Conservation (phyloP, 2,888 invertebrate genomes). For the Ernsta delagoae region DNA sequence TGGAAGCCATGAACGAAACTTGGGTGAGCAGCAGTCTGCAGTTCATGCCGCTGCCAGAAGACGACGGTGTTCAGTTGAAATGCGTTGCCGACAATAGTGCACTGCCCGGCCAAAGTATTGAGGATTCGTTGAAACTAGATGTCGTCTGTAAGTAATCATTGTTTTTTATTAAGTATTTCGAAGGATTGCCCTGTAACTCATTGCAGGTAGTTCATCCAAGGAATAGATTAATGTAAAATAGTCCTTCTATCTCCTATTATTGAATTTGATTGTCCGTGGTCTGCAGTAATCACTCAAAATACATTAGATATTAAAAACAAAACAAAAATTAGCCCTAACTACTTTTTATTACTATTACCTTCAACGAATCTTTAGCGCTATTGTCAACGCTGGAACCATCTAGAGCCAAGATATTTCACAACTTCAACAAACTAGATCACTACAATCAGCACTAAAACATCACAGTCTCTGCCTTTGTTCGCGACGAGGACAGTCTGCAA, state of each 20-base stretch:
- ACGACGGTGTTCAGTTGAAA: slow-evolving; percentile 92
- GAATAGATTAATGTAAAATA: no score
- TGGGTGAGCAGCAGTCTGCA: slow-evolving; percentile 91
- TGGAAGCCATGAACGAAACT: slow-evolving; percentile 88
- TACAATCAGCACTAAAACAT: slow-evolving; percentile 25
- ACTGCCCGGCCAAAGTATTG: slow-evolving; percentile 89
- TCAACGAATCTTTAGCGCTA: background rate
- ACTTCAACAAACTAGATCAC: slow-evolving; percentile 25
- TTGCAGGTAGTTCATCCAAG: no score
- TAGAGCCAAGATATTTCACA: slow-evolving; percentile 12
- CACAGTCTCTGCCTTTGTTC: slow-evolving; percentile 27
- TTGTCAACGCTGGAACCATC: background rate
- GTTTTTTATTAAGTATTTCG: background rate
- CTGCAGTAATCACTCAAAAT: background rate
- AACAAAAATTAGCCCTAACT: background rate
- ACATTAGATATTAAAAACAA: background rate
- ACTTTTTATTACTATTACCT: background rate
- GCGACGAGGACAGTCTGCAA: slow-evolving; percentile 26
- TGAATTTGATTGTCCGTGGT: background rate
- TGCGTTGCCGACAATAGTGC: slow-evolving; percentile 94
- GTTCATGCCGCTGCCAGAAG: slow-evolving; percentile 93
- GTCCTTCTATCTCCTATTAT: background rate
- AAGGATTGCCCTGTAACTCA: no score
- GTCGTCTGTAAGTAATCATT: slow-evolving; percentile 92
- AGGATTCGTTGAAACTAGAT: slow-evolving; percentile 92